Base-by-base conservation (phyloP, 2,888 invertebrate species). In the Phrixothrix hirtus region DNA sequence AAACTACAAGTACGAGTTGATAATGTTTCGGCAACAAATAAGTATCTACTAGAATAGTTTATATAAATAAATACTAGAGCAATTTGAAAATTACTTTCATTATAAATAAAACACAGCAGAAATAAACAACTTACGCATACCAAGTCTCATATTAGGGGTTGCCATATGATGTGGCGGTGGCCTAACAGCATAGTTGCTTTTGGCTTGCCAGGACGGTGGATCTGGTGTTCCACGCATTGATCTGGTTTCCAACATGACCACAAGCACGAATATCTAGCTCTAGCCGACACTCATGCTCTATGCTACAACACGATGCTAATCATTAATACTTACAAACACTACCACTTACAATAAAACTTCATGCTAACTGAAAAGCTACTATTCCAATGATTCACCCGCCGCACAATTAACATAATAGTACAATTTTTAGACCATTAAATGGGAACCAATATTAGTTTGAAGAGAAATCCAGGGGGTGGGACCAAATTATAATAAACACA, bases 161-260 rank as follows among this genome's bases (percentile, higher is more conserved):
- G 76, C 75, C 75, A 75, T 75, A 67, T 71, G 74, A 51, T 72
- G 73, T 41, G 71, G 70, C 50, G 75, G 66, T 55, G 73, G 70
- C 68, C 72, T 74, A 60, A 68, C 65, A 60, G 74, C 72, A 71
- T 73, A 76, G 71, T 71, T 74, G 69, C 69, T 73, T 80, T 76
- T 83, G 79, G 76, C 77, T 81, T 79, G 81, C 83, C 84, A 83
- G 80, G 81, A 81, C 78, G 79, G 71, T 60, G 66, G 70, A 69
- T 85, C 86, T 72, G 81, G 80, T 79, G 85, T 85, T 81, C 84
- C 83, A 77, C 86, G 85, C 77, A 82, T 81, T 73, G 86, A 86
- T 80, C 86, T 83, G 81, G 83, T 83, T 78, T 84, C 84, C 83
- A 84, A 82, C 84, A 84, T 84, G 82, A 80, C 83, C 81, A 79